These are phyloP conservation scores for Epirrita christyi DNA, from an alignment of 2,888 invertebrate species.

Conservation along the genomic window DNA sequence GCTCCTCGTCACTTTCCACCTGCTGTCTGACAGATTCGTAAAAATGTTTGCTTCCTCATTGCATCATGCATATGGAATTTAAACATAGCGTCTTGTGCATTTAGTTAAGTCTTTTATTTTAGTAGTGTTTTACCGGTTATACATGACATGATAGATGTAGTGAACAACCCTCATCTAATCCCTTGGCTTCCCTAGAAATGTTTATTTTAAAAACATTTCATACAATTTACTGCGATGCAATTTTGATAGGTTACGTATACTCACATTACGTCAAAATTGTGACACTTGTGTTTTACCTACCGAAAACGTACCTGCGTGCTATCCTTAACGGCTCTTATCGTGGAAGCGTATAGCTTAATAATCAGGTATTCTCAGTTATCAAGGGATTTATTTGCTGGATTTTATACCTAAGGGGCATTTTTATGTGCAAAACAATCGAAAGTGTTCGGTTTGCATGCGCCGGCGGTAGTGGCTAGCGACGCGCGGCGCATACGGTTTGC, in stretches of 20 bases:
- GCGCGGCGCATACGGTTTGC: conserved; percentile 56
- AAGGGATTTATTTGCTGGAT: conserved; percentile 11
- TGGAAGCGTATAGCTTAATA: conserved; percentile 25
- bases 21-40: conserved; percentile 26
- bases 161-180: too few species aligned
- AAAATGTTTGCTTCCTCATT: conserved; percentile 21
- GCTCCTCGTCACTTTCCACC: conserved; percentile 22
- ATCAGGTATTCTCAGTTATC: conserved; percentile 13
- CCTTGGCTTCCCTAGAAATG: too few species aligned
- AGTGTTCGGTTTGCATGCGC: conserved; percentile 74
- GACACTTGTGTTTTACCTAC: conserved; percentile 35
- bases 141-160: not conserved
- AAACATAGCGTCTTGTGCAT: conserved; percentile 1
- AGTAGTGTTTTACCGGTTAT: conserved; percentile 18
- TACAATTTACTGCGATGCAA: conserved; percentile 15
- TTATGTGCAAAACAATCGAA: conserved; percentile 61
- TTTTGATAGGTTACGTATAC: conserved; percentile 35
- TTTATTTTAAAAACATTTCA: too few species aligned
- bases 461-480: conserved; percentile 53
- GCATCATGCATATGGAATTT: conserved; percentile 11
- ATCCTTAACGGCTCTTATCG: conserved; percentile 39
- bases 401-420: conserved; percentile 15
- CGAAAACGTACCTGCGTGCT: conserved; percentile 35
- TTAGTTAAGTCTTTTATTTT: conserved; percentile 18
- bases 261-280: conserved; percentile 34